phyloP scores from a whole-genome alignment of 37 sponge, comb jelly and placozoan species.

The Oopsacas minuta region DNA sequence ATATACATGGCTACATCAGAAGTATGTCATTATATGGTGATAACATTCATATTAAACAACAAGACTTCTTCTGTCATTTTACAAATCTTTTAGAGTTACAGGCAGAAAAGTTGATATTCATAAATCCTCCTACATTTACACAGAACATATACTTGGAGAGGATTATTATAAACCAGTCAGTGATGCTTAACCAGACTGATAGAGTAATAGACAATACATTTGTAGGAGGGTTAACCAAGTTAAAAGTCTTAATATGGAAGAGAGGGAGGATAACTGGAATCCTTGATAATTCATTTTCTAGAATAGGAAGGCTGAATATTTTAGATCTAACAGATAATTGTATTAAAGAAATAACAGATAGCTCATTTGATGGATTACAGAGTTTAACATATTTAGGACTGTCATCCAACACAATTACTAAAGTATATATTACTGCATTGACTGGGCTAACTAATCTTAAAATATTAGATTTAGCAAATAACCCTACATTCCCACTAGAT shows the following conservation, averaged over 20 bases:
- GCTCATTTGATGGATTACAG: not conserved
- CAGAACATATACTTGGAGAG: not conserved
- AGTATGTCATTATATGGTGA: not conserved
- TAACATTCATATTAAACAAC: not conserved
- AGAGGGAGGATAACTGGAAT: not conserved
- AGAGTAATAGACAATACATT: not conserved
- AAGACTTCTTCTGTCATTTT: not conserved
- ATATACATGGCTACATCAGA: not conserved
- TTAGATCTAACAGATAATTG: not conserved
- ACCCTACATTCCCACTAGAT: not conserved
- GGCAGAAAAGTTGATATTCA: not conserved
- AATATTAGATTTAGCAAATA: not conserved
- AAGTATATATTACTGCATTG: not conserved
- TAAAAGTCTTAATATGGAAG: not conserved
- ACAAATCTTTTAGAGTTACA: not conserved
- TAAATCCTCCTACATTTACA: not conserved
- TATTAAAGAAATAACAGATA: not conserved
- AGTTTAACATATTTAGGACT: not conserved
- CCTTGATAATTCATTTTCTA: not conserved
- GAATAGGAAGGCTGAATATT: not conserved
- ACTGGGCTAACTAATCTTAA: not conserved
- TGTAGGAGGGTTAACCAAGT: not conserved
- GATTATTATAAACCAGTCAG: not conserved
- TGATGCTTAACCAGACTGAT: not conserved
- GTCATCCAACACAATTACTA: not conserved